Evolutionary conservation across 1,140 invertebrate genomes (phyloP).

Genomic region (Drosophila ironensis): DNA sequence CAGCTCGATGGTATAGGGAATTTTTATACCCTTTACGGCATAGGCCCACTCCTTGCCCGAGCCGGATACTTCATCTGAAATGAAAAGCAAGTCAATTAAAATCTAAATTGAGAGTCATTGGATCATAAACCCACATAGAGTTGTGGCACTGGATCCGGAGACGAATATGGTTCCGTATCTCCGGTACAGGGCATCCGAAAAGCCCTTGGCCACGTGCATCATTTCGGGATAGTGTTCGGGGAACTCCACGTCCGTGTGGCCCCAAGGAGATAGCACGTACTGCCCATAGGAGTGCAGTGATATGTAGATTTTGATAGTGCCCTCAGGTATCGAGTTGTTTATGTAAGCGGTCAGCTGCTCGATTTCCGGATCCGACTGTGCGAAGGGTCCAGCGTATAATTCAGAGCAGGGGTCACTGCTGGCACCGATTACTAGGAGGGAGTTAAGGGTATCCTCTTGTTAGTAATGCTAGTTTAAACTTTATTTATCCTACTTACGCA

Average conservation of each 20-base stretch:
- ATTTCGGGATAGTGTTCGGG: conserved; percentile 83
- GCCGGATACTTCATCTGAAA: conserved; percentile 83
- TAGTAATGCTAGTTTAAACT: background rate
- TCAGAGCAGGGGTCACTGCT: conserved; percentile 83
- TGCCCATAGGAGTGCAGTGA: conserved; percentile 83
- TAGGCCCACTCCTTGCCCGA: conserved; percentile 89
- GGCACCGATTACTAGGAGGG: conserved; percentile 81
- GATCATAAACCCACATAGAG: conserved; percentile 81
- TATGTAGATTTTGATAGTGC: conserved; percentile 82
- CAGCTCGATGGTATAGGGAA: conserved; percentile 87
- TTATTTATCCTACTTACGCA: conserved; percentile 75
- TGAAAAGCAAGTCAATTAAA: background rate
- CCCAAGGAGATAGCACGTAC: conserved; percentile 82
- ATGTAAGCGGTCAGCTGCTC: conserved; percentile 80
- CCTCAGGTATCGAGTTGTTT: conserved; percentile 67
- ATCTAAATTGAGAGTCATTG: background rate
- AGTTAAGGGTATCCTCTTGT: background rate
- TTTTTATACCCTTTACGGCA: conserved; percentile 85
- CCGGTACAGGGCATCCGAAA: conserved; percentile 76
- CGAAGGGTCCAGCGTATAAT: conserved; percentile 83
- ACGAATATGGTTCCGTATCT: conserved; percentile 82
- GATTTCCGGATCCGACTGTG: conserved; percentile 86
- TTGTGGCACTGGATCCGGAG: conserved; percentile 83
- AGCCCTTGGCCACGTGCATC: conserved; percentile 82
- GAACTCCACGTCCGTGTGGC: conserved; percentile 79